phyloP scores from a whole-genome alignment of 2,113 vertebrate species.

The Tinamus guttatus region DNA sequence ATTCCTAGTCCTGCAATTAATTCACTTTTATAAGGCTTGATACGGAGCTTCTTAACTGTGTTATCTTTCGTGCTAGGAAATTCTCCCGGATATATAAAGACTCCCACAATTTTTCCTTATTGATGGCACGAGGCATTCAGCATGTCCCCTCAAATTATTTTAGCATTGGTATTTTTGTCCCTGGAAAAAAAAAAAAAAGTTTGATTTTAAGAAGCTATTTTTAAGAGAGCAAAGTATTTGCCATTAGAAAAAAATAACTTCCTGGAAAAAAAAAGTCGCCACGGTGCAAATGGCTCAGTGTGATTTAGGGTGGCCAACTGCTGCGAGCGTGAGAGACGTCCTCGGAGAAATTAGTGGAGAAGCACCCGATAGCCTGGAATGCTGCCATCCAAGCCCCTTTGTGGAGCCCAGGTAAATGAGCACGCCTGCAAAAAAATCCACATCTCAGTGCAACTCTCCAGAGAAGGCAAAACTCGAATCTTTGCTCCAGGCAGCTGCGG shows the following conservation, averaged over 20 bases:
- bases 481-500: background rate
- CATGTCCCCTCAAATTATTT: background rate
- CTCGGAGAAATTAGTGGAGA: slow-evolving; percentile 8
- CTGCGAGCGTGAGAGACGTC: background rate
- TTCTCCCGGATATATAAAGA: background rate
- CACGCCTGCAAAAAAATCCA: background rate
- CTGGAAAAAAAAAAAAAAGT: background rate
- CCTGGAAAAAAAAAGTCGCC: background rate
- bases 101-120: background rate
- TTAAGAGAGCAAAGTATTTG: slow-evolving; percentile 4
- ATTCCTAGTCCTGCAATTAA: background rate
- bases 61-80: background rate
- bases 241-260: slow-evolving; percentile 19
- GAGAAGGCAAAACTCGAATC: background rate
- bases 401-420: background rate
- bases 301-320: background rate
- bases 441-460: background rate
- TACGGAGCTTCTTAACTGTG: background rate
- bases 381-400: background rate
- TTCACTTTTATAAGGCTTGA: background rate
- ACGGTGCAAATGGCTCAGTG: background rate
- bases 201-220: background rate
- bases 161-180: slow-evolving; percentile 18
- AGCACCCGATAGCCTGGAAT: background rate
- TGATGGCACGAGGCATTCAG: background rate